phyloP scores from a whole-genome alignment of 2,888 invertebrate genomes.

The Oxyteleia sp. region DNA sequence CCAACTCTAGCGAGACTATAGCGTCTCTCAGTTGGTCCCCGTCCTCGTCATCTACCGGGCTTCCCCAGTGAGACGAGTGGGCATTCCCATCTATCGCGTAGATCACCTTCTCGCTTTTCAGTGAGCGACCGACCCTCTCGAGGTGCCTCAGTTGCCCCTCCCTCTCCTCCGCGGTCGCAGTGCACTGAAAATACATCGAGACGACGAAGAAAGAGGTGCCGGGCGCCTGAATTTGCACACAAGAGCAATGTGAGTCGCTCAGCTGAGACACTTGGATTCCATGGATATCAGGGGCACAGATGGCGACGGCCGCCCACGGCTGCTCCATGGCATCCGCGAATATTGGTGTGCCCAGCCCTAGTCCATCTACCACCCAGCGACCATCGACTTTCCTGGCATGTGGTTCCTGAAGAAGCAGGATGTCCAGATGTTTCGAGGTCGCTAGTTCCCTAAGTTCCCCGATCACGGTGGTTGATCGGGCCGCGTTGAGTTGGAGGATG shows the following conservation, averaged over 20 bases:
- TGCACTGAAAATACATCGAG: constrained; percentile 61
- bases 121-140: constrained; percentile 33
- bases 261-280: constrained; percentile 48
- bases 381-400: background rate
- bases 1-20: background rate
- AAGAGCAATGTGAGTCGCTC: constrained; percentile 50
- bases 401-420: constrained; percentile 68
- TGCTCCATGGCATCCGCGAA: background rate
- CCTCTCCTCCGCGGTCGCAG: background rate
- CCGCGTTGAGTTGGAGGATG: no score
- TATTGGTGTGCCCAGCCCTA: constrained; percentile 1
- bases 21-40: background rate
- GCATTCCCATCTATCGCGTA: constrained; percentile 54
- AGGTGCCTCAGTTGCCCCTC: constrained; percentile 60
- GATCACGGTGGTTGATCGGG: no score
- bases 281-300: background rate
- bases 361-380: background rate
- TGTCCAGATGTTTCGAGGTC: constrained; percentile 36
- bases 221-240: constrained; percentile 49
- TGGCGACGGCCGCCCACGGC: constrained; percentile 17
- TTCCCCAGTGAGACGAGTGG: constrained; percentile 44
- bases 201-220: constrained; percentile 63
- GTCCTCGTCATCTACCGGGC: background rate
- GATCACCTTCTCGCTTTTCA: constrained; percentile 52
- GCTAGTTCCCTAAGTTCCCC: no score